These are phyloP conservation scores for Agrotis segetum DNA, from an alignment of 2,888 invertebrate genomes.

Conservation along the genomic window DNA sequence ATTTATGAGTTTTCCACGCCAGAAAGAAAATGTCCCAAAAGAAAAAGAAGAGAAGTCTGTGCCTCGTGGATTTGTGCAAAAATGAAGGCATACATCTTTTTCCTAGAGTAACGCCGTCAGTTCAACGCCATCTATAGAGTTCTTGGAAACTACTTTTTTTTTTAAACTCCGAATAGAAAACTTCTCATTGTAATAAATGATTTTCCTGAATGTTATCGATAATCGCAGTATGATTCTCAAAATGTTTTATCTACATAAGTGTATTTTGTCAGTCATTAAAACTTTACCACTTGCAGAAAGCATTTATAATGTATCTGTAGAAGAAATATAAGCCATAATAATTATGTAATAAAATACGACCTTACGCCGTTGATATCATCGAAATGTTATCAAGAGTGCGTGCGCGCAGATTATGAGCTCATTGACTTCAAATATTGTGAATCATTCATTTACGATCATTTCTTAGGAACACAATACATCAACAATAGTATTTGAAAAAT, in stretches of 20 bases:
- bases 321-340: too few relatives aligned
- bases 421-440: slow-evolving; percentile 38
- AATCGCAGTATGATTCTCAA: neutral
- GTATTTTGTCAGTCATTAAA: neutral
- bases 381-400: slow-evolving; percentile 26
- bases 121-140: too few relatives aligned
- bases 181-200: too few relatives aligned
- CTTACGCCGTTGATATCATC: slow-evolving; percentile 34
- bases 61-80: too few relatives aligned
- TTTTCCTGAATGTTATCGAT: neutral
- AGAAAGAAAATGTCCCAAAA: too few relatives aligned
- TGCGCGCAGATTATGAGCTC: slow-evolving; percentile 45
- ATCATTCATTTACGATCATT: slow-evolving; percentile 8
- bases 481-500: slow-evolving; percentile 22
- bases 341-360: slow-evolving; percentile 26
- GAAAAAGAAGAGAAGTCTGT: too few relatives aligned
- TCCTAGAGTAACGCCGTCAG: too few relatives aligned
- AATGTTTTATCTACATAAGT: neutral
- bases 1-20: too few relatives aligned
- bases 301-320: too few relatives aligned
- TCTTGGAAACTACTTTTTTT: too few relatives aligned
- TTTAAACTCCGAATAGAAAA: too few relatives aligned
- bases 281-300: neutral
- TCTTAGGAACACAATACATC: slow-evolving; percentile 28
- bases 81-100: too few relatives aligned